A percentile compares a stretch with the other conserved stretches of the same genome.
phyloP scores from a whole-genome alignment of 1,140 invertebrate genomes.

The Brachionus paranguensis region DNA sequence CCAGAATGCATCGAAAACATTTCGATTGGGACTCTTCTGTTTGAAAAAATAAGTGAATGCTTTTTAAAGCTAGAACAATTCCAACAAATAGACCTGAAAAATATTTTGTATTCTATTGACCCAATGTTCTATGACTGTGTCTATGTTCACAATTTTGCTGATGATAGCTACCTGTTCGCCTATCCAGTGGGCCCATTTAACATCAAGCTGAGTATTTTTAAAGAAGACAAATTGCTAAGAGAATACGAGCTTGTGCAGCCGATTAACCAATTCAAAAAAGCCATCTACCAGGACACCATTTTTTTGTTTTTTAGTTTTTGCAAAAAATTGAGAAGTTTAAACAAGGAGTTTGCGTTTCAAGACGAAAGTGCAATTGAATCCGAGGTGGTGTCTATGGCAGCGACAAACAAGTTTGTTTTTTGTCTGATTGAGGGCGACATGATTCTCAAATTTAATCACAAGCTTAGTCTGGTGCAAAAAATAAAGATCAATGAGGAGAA shows the following conservation, averaged over 20 bases:
- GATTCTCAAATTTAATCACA: neutral
- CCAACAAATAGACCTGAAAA: neutral
- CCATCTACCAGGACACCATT: neutral
- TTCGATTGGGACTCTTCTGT: neutral
- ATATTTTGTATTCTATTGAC: neutral
- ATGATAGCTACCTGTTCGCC: neutral
- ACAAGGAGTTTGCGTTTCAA: neutral
- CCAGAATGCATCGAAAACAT: neutral
- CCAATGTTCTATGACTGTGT: neutral
- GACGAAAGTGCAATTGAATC: neutral
- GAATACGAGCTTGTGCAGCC: neutral
- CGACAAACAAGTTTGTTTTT: neutral
- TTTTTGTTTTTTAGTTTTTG: neutral
- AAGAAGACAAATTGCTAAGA: neutral
- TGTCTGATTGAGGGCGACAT: neutral
- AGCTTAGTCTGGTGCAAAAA: neutral
- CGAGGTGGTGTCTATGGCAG: neutral
- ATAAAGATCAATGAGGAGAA: neutral
- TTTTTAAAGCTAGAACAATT: neutral
- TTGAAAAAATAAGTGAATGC: neutral
- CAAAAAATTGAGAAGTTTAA: neutral
- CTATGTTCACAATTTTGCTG: neutral
- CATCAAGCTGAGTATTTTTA: neutral
- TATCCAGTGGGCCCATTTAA: neutral
- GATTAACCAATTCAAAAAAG: neutral